Base-by-base conservation (phyloP, 2,888 invertebrate species). In the Aphidius colemani region DNA sequence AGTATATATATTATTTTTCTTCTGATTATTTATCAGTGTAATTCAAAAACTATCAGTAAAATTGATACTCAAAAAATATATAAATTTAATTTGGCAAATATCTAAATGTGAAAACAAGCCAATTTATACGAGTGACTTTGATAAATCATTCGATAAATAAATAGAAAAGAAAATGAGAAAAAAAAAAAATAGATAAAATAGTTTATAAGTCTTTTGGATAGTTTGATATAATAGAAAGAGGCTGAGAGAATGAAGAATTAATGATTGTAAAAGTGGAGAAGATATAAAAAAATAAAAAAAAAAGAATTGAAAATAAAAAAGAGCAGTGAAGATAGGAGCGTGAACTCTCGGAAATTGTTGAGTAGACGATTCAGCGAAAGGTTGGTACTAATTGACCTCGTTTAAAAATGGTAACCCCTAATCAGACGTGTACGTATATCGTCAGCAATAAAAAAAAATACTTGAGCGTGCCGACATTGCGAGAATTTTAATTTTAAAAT, bases 341-440 rank as follows among this genome's bases (percentile, higher is more conserved):
- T 50, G 46, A 45, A 11, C 48, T n/a, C 41, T 13, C 46, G 65
- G 63, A 67, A 67, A 69, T 66, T 48, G 61, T 66, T 63, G 63
- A 55, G 44, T 40, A 39, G 60, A 40, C 59, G 56, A 64, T 51
- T 39, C n/a, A 55, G 48, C 57, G 41, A 61, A 55, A 63, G 67
- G 67, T 63, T 45, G 50, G 30, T 61, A 66, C 66, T 63, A 70
- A 70, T 69, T 69, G 66, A 70, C 69, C 67, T 59, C 67, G 64
- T 66, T 70, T 67, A 70, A 59, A 18, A 18, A 18, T 40, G 56
- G 66, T 61, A 59, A 64, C 55, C 46, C 56, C 61, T 67, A 70
- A 70, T 70, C 69, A 65, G 66, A 66, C 65, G 55, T 43, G 57
- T 11, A 53, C 39, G 40, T 40, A 50, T 30, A 51, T 51, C 55